A percentile compares a stretch with the other conserved stretches of the same genome.
These are phyloP conservation scores for Saimiri boliviensis DNA, from an alignment of 2,113 vertebrate species.

Conservation along the genomic window DNA sequence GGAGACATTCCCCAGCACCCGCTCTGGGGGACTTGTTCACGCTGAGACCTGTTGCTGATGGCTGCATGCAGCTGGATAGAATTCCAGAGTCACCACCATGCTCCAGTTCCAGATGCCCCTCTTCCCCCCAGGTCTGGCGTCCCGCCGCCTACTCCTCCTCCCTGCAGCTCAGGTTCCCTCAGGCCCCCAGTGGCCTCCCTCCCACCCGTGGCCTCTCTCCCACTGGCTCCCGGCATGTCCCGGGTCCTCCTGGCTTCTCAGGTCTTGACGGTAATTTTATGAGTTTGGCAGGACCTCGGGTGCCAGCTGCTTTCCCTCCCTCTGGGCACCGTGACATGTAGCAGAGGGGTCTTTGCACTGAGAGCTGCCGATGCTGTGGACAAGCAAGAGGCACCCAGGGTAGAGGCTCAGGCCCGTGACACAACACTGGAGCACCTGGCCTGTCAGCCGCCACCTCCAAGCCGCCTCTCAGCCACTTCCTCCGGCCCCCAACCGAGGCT, in stretches of 20 bases:
- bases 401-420: accelerated
- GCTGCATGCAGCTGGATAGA: neutral
- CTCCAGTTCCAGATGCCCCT: neutral
- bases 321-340: accelerated
- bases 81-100: neutral
- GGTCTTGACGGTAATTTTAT: accelerated
- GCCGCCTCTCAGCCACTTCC: too few species aligned
- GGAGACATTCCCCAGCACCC: neutral
- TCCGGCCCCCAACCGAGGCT: accelerated
- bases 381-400: neutral
- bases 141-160: neutral
- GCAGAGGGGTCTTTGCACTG: neutral
- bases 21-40: neutral
- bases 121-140: neutral
- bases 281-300: neutral
- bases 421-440: neutral
- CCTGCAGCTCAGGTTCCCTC: too few species aligned
- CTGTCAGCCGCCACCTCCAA: accelerated
- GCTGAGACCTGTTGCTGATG: neutral
- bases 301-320: neutral
- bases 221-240: neutral
- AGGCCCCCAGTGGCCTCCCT: neutral
- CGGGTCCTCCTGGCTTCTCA: accelerated
- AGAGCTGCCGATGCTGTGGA: accelerated
- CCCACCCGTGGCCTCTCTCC: neutral